Percentiles rank a stretch among this genome's conserved stretches.
phyloP scores from a whole-genome alignment of 1,140 invertebrate species.

The Papilio machaon region DNA sequence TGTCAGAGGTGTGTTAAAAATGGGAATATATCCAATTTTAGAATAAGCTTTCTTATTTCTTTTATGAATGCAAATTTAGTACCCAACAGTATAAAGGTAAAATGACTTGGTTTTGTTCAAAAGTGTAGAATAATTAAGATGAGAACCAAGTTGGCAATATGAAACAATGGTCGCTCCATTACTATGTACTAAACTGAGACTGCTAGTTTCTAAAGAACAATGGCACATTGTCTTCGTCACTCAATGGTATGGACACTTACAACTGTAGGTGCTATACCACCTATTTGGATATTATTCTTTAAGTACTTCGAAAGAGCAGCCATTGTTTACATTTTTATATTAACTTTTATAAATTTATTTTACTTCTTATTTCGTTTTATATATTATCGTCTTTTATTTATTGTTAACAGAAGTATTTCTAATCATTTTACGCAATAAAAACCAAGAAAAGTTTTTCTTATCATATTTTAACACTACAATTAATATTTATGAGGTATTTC shows the following conservation, averaged over 20 bases:
- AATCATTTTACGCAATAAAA: too few relatives aligned
- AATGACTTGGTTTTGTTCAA: conserved; percentile 12
- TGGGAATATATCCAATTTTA: not conserved
- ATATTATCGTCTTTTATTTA: too few relatives aligned
- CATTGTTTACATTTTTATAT: not conserved
- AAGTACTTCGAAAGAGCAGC: not conserved
- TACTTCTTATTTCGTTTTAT: not conserved
- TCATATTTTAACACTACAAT: too few relatives aligned
- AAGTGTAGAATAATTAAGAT: conserved; percentile 27
- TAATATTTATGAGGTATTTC: too few relatives aligned
- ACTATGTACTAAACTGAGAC: conserved; percentile 21
- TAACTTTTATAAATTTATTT: not conserved
- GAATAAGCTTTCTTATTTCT: too few relatives aligned
- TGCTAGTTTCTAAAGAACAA: conserved; percentile 25
- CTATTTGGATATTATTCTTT: conserved; percentile 5
- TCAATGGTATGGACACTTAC: conserved; percentile 17
- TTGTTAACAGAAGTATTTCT: too few relatives aligned
- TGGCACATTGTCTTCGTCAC: conserved; percentile 21
- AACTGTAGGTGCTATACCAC: not conserved
- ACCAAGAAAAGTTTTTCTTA: too few relatives aligned
- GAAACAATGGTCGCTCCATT: conserved; percentile 18
- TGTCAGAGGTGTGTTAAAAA: too few relatives aligned
- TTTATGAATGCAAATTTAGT: not conserved
- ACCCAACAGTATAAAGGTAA: not conserved
- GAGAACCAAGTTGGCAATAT: conserved; percentile 24